Evolutionary conservation across 2,797 vertebrate species (phyloP), one percentile per base, ranked within the genome.

Genomic region (Brachyalestes nurse): DNA sequence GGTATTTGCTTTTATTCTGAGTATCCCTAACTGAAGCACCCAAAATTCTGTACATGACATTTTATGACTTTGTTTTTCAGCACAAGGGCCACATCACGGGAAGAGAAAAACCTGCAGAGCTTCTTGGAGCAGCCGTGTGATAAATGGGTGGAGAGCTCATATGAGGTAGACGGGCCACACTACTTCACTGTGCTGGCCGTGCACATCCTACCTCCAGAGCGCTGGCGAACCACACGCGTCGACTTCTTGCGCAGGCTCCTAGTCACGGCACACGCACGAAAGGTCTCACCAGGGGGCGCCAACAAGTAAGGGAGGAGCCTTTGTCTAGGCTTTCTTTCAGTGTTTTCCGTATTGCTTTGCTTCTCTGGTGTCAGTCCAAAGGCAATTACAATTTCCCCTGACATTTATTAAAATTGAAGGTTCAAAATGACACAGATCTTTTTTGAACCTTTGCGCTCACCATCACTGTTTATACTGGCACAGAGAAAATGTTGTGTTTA

Each of bases 71-170:
- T 84, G 25, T 13, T 66, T 55, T 78, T 47, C 40, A 96, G 98
- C 53, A 99, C 98, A 45, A 95, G 98, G 81, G 97, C 98, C 0
- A 99, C 97, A 0, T 98, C 97, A 5, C 94, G 98, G 40, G 98
- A 99, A 87, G 98, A 99, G 88, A 99, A 99, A 86, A 99, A 97
- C 90, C 94, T 99, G 60, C 98, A 99, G 92, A 96, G 94, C 89
- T 99, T 99, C 89, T 91, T 99, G 92, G 98, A 99, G 91, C 97
- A 99, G 89, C 96, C 96, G 0, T 96, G 93, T 81, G 98, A 99
- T 89, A 99, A 98, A 87, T 99, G 98, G 98, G 92, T 97, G 86
- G 98, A 99, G 91, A 95, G 94, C 86, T 96, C 97, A n/a, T 99
- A 97, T 0, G 98, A 99, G 19, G 97, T 98, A 84, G 98, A 99